These are phyloP conservation scores for Cryptoprocta ferox DNA, from an alignment of 2,797 vertebrate genomes.

Conservation along the genomic window DNA sequence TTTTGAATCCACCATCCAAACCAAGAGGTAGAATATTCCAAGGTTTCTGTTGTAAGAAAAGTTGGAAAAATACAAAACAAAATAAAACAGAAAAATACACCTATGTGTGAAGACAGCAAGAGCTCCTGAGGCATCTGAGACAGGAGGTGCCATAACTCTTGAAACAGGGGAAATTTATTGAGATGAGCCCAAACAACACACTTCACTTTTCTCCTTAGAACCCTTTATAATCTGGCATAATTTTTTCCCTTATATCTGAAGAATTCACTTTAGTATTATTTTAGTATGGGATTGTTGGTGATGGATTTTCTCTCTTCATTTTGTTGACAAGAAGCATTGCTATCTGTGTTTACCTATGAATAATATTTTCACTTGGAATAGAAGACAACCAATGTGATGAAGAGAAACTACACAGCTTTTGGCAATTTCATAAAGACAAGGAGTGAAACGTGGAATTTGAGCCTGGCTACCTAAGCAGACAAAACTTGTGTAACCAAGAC, in stretches of 20 bases:
- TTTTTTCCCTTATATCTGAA: neutral
- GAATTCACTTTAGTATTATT: neutral
- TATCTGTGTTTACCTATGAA: neutral
- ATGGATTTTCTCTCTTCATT: neutral
- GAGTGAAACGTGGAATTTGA: neutral
- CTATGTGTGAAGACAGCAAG: neutral
- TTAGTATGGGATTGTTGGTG: neutral
- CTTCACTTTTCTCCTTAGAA: neutral
- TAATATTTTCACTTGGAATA: neutral
- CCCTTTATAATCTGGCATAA: neutral
- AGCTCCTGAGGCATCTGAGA: neutral
- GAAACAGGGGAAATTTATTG: neutral
- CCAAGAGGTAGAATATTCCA: neutral
- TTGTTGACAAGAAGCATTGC: neutral
- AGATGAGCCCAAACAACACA: neutral
- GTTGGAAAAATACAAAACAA: neutral
- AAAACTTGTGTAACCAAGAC: neutral
- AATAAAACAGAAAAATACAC: neutral
- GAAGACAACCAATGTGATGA: neutral
- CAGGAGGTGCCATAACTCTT: neutral
- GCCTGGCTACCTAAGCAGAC: neutral
- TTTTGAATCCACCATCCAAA: neutral
- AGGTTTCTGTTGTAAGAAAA: neutral
- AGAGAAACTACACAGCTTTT: neutral
- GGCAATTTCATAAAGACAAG: neutral